phyloP scores from a whole-genome alignment of 2,888 invertebrate species.

The Dinocampus coccinellae region DNA sequence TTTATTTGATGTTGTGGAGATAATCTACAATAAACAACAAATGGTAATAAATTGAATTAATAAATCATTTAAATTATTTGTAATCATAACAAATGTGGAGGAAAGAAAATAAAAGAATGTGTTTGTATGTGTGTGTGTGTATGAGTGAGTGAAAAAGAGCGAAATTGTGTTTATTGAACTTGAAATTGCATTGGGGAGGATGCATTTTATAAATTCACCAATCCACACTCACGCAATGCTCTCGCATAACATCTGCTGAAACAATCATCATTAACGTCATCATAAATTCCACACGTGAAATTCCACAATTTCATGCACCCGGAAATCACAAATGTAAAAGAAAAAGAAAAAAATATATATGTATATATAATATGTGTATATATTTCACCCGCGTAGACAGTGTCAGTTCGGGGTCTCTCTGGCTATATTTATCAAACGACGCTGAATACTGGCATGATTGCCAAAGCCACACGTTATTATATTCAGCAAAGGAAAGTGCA shows the following conservation, averaged over 20 bases:
- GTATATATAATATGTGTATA: conserved; percentile 28
- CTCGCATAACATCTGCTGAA: background rate
- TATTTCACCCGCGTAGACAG: conserved; percentile 43
- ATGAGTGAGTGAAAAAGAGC: background rate
- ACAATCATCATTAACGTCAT: conserved; percentile 11
- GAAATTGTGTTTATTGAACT: conserved; percentile 20
- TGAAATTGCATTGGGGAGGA: background rate
- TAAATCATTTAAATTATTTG: background rate
- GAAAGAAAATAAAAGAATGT: too few species aligned
- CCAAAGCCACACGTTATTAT: conserved; percentile 47
- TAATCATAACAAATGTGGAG: too few species aligned
- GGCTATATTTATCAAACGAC: conserved; percentile 59
- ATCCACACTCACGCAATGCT: background rate
- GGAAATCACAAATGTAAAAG: background rate
- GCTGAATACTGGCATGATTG: conserved; percentile 55
- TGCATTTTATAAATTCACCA: conserved; percentile 14
- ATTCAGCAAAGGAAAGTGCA: conserved; percentile 46
- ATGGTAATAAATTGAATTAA: background rate
- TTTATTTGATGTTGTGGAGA: background rate
- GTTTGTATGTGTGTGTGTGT: too few species aligned
- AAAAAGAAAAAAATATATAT: conserved; percentile 17
- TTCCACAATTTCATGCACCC: conserved; percentile 6
- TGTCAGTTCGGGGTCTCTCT: conserved; percentile 44
- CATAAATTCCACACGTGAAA: background rate
- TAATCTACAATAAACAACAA: background rate